Conservation (phyloP, 1,140 invertebrate genomes). For the Neotoxoptera formosana region DNA sequence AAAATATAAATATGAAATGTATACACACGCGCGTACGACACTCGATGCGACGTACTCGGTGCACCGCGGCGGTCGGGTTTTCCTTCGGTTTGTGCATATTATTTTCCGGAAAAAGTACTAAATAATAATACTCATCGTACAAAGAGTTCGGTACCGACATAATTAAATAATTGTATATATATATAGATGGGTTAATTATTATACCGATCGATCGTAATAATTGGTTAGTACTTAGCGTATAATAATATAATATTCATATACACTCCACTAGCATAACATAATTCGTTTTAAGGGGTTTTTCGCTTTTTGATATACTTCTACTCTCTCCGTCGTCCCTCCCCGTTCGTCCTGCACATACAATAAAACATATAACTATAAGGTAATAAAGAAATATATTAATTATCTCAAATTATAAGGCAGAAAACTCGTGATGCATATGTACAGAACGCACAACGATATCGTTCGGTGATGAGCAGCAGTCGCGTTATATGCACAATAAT, state of each 20-base stretch:
- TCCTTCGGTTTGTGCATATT: background rate
- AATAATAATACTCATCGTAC: no score
- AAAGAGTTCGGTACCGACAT: background rate
- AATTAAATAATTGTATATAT: no score
- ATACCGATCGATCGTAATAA: background rate
- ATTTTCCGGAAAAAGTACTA: background rate
- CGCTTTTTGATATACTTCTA: background rate
- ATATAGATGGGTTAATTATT: background rate
- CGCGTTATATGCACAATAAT: background rate
- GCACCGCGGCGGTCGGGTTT: no score
- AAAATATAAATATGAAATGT: background rate
- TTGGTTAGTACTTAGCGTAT: background rate
- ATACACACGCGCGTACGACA: background rate
- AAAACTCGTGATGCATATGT: background rate
- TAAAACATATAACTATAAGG: background rate
- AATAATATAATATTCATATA: no score
- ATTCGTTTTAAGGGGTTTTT: background rate
- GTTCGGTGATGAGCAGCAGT: background rate
- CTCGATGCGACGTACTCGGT: background rate
- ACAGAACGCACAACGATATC: background rate
- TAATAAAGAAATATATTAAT: no score
- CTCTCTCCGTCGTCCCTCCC: background rate
- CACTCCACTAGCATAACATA: background rate
- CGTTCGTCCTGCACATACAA: background rate
- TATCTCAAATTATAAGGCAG: background rate